These are phyloP conservation scores for Patiria miniata DNA, from an alignment of 35 echinoderm and acorn worm genomes.

Conservation along the genomic window DNA sequence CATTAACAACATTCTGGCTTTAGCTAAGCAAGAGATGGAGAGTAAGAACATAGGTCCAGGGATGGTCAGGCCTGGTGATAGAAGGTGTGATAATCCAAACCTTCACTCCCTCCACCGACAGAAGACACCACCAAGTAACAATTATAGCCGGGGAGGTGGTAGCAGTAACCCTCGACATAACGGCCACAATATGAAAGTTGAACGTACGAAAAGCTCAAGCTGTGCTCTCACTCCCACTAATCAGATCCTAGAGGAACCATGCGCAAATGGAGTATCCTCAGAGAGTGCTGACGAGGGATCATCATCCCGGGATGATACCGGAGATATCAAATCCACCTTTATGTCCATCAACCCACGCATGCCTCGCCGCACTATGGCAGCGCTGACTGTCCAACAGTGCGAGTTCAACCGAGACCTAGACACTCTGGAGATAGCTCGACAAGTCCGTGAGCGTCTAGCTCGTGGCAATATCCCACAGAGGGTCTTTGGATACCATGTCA, in stretches of 20 bases:
- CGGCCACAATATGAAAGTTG: neutral
- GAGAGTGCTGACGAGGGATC: slow-evolving; percentile 1
- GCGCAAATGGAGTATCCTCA: neutral
- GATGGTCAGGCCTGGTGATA: slow-evolving; percentile 10
- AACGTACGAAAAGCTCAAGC: neutral
- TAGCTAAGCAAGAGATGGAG: slow-evolving; percentile 92
- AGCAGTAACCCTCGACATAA: slow-evolving; percentile 8
- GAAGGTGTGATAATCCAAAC: neutral
- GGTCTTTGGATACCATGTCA: slow-evolving; percentile 83
- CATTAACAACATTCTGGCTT: slow-evolving; percentile 85
- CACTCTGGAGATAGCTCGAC: slow-evolving; percentile 70
- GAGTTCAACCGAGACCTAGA: slow-evolving; percentile 70
- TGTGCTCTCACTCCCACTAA: neutral
- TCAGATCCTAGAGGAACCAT: neutral
- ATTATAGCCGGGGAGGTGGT: neutral
- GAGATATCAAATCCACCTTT: slow-evolving; percentile 8
- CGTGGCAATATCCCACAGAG: slow-evolving; percentile 80
- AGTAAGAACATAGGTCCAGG: slow-evolving; percentile 6
- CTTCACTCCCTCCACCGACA: neutral
- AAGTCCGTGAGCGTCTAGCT: slow-evolving; percentile 74
- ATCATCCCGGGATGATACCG: neutral
- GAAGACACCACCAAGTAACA: neutral
- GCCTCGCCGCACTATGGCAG: slow-evolving; percentile 45
- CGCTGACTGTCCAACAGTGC: slow-evolving; percentile 74
- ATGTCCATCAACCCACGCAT: slow-evolving; percentile 20